Conservation (phyloP, 2,113 vertebrate species). For the Picathartes gymnocephalus region DNA sequence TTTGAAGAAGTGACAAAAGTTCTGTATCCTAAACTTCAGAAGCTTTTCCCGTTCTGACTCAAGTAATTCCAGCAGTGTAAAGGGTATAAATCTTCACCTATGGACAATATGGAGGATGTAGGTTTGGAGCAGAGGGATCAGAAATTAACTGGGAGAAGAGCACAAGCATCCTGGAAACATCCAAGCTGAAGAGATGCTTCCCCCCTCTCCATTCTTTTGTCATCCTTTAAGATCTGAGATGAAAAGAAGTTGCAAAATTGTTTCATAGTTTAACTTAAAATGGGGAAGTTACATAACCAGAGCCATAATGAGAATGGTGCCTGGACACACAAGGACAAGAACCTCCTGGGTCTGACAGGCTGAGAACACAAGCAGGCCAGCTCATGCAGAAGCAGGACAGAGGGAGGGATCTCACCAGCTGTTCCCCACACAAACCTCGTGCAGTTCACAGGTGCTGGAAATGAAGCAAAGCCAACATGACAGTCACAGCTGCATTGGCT, state of each 20-base stretch:
- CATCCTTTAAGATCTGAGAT: background rate
- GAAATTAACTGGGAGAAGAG: background rate
- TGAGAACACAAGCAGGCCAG: background rate
- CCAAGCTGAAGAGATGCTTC: background rate
- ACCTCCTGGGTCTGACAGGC: background rate
- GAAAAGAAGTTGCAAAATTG: background rate
- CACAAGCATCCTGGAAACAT: background rate
- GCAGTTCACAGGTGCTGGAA: background rate
- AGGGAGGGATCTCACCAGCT: background rate
- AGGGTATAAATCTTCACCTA: background rate
- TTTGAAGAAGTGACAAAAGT: background rate
- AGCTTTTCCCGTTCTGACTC: background rate
- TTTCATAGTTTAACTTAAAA: background rate
- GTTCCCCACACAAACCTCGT: background rate
- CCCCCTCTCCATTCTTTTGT: background rate
- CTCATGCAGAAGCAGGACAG: background rate
- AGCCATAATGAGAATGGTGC: background rate
- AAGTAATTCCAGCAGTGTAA: background rate
- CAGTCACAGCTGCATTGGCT: slow-evolving; percentile 4
- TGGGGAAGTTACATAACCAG: background rate
- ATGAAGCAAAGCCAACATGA: slow-evolving; percentile 36
- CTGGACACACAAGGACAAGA: background rate
- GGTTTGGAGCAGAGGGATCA: background rate
- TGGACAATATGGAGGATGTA: background rate
- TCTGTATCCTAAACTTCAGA: background rate